Base-by-base conservation (phyloP, 2,888 invertebrate species). In the Beris chalybata region DNA sequence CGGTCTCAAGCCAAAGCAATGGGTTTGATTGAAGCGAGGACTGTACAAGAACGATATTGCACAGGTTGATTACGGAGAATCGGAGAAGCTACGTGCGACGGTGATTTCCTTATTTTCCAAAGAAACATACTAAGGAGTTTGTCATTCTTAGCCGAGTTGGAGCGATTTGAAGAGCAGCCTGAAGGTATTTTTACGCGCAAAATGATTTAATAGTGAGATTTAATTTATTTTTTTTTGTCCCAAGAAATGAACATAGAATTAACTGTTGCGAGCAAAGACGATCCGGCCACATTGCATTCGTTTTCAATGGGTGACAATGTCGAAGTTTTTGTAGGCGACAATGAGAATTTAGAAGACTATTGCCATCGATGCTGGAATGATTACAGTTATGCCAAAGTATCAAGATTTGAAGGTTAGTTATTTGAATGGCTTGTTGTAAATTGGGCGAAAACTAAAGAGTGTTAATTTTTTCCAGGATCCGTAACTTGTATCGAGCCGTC, bases 241-340 rank as follows among this genome's bases (percentile, higher is more conserved):
- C 22, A 53, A 78, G 81, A 80, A 45, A 89, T 94, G 22, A 94
- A 94, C 73, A 85, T 95, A 72, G 93, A 93, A 78, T 81, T 94
- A 50, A 87, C 89, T 11, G 86, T 89, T 0, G 86, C 87, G 4
- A 86, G 88, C 58, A 90, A 89, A 74, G 92, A 91, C 74, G 90
- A 91, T 77, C 85, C 87, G 3, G 81, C 83, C 1, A 85, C 87
- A 48, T 84, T 89, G 9, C 97, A 97, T 81, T 92, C 91, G 1
- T 96, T 98, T 78, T 92, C 93, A 0, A 93, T 96, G 79, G 98
- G 98, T 0, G 99, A 99, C 77, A 95, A 96, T 76, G 97, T 99
- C 0, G 97, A 97, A 83, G 98, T 99, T 1, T 90, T 90, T 71
- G 92, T 96, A 55, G 99, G 99, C 44, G 99, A 99, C 82, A 88